Evolutionary conservation across 1,140 invertebrate species (phyloP), one percentile per base, ranked within the genome.

Genomic region (Catajapyx aquilonaris): DNA sequence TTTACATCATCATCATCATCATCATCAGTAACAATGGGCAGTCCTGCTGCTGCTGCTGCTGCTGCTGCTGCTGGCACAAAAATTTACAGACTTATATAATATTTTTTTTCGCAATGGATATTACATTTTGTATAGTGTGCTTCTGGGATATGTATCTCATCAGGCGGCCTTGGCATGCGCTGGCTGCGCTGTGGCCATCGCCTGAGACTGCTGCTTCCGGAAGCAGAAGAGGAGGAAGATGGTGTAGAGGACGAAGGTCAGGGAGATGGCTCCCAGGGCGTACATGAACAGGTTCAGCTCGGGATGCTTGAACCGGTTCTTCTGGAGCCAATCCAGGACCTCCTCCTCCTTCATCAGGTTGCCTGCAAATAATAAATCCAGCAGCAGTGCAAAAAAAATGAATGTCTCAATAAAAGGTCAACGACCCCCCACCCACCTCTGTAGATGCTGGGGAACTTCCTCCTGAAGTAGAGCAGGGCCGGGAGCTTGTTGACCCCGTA

Each of bases 241-340:
- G 1, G 87, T 91, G 55, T 93, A 93, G 52, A 87, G 63, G 3
- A 87, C 65, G 49, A 91, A 93, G 18, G 79, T 73, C 42, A 84
- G 59, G 34, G 76, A 76, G 38, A 90, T 71, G 1, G 80, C 81
- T 47, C 84, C 74, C 45, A 91, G 62, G 35, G 79, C 83, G 52
- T 90, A 91, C 85, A 93, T 90, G 52, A 91, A 93, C 40, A 93
- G 70, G 50, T 87, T 91, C 13, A 94, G 56, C 56, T 94, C 87
- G 0, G 86, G 85, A 49, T 88, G 83, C 20, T 84, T 66, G 61
- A 87, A 91, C 39, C 87, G 69, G 56, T 91, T 91, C 56, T 90
- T 90, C 42, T 81, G 69, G 31, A 93, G 57, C 86, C 86, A 93
- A 46, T 90, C 85, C 31, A 93, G 57, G n/a, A 91, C 84, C 51